A percentile compares a stretch with the other conserved stretches of the same genome.
Evolutionary conservation across 2,113 vertebrate genomes (phyloP).

Genomic region (Corvus moneduloides): DNA sequence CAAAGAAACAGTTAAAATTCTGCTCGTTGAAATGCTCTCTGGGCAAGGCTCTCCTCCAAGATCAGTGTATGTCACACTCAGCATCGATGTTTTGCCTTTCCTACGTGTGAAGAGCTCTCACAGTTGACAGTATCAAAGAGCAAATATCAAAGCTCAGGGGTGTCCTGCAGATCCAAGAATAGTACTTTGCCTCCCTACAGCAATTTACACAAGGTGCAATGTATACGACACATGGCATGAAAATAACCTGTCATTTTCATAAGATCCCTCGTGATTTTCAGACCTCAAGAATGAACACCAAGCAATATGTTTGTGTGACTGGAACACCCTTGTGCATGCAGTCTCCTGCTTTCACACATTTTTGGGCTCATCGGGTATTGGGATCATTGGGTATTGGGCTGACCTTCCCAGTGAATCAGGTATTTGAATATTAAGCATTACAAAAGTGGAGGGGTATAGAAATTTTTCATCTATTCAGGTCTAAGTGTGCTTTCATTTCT

Average conservation of each 20-base stretch:
- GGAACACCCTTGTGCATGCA: neutral
- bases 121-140: slow-evolving; percentile 14
- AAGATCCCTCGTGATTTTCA: neutral
- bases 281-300: neutral
- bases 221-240: neutral
- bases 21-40: neutral
- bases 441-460: neutral
- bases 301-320: neutral
- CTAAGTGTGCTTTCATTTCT: neutral
- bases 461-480: neutral
- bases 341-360: neutral
- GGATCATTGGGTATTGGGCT: neutral
- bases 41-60: neutral
- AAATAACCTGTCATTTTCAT: neutral
- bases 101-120: neutral
- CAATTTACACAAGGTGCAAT: slow-evolving; percentile 14
- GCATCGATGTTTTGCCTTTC: neutral
- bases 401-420: neutral
- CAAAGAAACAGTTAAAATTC: neutral
- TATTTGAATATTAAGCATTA: neutral
- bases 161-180: neutral
- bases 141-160: slow-evolving; percentile 28
- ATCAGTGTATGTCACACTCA: neutral
- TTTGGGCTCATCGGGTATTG: neutral
- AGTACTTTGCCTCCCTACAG: neutral